Evolutionary conservation across 2,113 vertebrate genomes (phyloP).

Genomic region (Sula dactylatra): DNA sequence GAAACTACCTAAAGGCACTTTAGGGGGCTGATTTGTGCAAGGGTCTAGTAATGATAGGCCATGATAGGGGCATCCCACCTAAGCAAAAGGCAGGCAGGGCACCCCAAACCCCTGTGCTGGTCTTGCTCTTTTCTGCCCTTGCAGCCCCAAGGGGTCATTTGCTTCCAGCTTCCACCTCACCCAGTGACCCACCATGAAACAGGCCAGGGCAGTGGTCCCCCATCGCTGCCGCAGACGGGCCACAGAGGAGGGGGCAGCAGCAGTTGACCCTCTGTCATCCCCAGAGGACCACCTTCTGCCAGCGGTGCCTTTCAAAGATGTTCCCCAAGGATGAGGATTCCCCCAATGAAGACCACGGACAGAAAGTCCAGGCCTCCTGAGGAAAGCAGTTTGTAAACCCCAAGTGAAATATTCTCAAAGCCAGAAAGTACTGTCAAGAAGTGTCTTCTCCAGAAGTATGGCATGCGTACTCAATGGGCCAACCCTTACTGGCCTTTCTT

Average conservation of each 20-base stretch:
- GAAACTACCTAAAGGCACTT: neutral
- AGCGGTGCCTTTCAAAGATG: neutral
- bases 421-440: neutral
- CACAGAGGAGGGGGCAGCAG: accelerated
- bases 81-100: neutral
- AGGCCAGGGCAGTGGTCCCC: neutral
- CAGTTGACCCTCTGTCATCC: neutral
- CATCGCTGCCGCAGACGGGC: neutral
- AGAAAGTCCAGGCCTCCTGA: neutral
- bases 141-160: neutral
- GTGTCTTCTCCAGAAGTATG: neutral
- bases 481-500: neutral
- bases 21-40: neutral
- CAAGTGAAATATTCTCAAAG: neutral
- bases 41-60: accelerated
- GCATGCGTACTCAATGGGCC: neutral
- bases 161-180: neutral
- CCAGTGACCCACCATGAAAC: accelerated
- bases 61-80: neutral
- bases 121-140: neutral
- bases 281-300: neutral
- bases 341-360: neutral
- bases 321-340: neutral
- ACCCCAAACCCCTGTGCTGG: neutral
- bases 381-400: neutral